Conservation (phyloP, 2,888 invertebrate species). For the Adela reaumurella region DNA sequence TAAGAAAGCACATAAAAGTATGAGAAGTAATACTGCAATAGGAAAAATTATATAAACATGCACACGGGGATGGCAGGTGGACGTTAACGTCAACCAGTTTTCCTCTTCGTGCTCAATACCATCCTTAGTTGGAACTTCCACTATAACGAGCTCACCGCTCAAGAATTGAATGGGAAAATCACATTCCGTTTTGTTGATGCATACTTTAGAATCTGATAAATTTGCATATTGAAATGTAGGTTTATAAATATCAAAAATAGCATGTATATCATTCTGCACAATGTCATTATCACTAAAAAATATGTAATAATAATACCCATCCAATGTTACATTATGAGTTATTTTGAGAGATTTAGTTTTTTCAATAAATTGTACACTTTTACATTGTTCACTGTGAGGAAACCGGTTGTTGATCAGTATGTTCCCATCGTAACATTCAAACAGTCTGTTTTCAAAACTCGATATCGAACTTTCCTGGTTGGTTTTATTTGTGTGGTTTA, state of each 20-base stretch:
- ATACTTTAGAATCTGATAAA: slow-evolving; percentile 61
- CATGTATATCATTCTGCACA: slow-evolving; percentile 76
- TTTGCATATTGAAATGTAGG: slow-evolving; percentile 78
- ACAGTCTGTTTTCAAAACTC: slow-evolving; percentile 75
- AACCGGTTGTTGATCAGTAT: slow-evolving; percentile 72
- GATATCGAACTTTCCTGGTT: slow-evolving; percentile 68
- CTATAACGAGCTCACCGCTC: slow-evolving; percentile 75
- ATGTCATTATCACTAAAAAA: slow-evolving; percentile 85
- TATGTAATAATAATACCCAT: slow-evolving; percentile 86
- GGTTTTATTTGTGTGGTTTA: slow-evolving; percentile 47
- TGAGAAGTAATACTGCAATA: slow-evolving; percentile 68
- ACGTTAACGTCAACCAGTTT: slow-evolving; percentile 67
- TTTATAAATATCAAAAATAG: slow-evolving; percentile 80
- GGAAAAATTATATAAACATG: slow-evolving; percentile 78
- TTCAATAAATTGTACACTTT: slow-evolving; percentile 66
- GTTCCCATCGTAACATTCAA: slow-evolving; percentile 72
- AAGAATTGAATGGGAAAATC: slow-evolving; percentile 68
- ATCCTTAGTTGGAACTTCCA: slow-evolving; percentile 79
- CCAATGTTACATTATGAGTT: slow-evolving; percentile 66
- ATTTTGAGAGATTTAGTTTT: slow-evolving; percentile 62
- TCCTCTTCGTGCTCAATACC: slow-evolving; percentile 75
- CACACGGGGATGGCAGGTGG: slow-evolving; percentile 77
- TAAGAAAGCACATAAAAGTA: slow-evolving; percentile 78
- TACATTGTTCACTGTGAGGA: slow-evolving; percentile 65
- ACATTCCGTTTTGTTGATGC: slow-evolving; percentile 75